Base-by-base conservation (phyloP, 1,140 invertebrate genomes). In the Zeugodacus cucurbitae region DNA sequence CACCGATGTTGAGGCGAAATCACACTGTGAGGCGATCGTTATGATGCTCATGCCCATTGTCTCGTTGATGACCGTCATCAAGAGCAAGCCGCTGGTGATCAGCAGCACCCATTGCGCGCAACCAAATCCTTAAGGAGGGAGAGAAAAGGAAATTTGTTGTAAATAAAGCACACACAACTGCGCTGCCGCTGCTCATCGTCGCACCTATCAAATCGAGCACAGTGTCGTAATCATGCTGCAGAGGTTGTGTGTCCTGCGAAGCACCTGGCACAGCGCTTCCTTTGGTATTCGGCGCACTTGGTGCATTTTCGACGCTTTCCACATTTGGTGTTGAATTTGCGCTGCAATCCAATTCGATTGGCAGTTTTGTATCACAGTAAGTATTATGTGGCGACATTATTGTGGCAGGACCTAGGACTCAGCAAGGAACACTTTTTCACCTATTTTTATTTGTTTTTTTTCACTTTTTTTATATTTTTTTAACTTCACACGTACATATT, bases 1-100 rank as follows among this genome's bases (percentile, higher is more conserved):
- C 90, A 91, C 82, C 29, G 93, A 92, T 32, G 89, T 92, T 20
- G 92, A 90, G 74, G 90, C 82, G 32, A 94, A 92, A 88, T 94
- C 94, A 86, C 94, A 94, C 88, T 94, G 91, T 5, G 94, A 91
- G 10, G 92, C 91, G 32, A 93, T 93, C 1, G 93, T 91, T 26
- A 94, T 91, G 4, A 91, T 92, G 1, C 90, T 92, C 91, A 93
- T 92, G 14, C 91, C 91, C 90, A 93, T 93, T 17, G 92, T 91
- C 87, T 93, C 92, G 87, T 91, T 92, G 34, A 93, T 91, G 20
- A 93, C 90, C 90, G 91, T 91, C 91, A 93, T 93, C 10, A 93
- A 88, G 0, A 93, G 88, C 7, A 93, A 87, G 29, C 92, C 92
- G 17, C 91, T 89, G 6, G 90, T 90, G 34, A 93, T 70, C 1